Evolutionary conservation across 1,140 invertebrate species (phyloP).

Genomic region (Drosophila murphyi): DNA sequence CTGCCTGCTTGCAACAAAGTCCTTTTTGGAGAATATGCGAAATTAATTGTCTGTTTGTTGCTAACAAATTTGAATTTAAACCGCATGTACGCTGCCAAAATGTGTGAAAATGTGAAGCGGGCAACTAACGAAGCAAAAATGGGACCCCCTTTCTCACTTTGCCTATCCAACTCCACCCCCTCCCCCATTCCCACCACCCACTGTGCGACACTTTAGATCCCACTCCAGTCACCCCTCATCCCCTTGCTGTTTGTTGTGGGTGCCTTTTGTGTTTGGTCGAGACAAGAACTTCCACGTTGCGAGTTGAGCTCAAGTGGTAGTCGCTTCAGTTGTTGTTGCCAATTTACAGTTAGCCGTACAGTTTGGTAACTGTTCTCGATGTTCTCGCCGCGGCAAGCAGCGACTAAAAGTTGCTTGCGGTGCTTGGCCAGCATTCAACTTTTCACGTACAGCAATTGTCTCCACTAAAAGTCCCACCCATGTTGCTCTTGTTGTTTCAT

Average conservation of each 20-base stretch:
- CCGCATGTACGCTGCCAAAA: conserved; percentile 59
- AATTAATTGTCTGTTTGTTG: conserved; percentile 83
- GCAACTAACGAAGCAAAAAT: conserved; percentile 40
- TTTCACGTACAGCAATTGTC: conserved; percentile 65
- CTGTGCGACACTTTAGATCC: background rate
- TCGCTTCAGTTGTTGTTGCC: conserved; percentile 51
- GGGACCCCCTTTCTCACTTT: background rate
- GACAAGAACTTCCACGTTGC: conserved; percentile 74
- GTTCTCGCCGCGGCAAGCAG: conserved; percentile 27
- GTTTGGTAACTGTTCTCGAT: conserved; percentile 59
- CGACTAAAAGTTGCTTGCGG: conserved; percentile 63
- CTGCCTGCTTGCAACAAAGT: too few species aligned
- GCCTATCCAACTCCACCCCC: background rate
- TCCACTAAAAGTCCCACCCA: conserved; percentile 52
- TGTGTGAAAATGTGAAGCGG: conserved; percentile 38
- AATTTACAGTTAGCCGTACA: conserved; percentile 73
- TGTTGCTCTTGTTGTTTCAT: conserved; percentile 15
- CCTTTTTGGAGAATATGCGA: conserved; percentile 66
- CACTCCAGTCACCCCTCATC: background rate
- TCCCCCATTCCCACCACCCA: background rate
- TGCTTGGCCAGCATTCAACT: conserved; percentile 49
- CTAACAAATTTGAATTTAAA: conserved; percentile 83
- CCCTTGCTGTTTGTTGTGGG: conserved; percentile 51
- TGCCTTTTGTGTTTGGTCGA: conserved; percentile 72
- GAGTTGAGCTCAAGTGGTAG: conserved; percentile 72